Evolutionary conservation across 2,888 invertebrate genomes (phyloP).

Genomic region (Brachyopa scutellaris): DNA sequence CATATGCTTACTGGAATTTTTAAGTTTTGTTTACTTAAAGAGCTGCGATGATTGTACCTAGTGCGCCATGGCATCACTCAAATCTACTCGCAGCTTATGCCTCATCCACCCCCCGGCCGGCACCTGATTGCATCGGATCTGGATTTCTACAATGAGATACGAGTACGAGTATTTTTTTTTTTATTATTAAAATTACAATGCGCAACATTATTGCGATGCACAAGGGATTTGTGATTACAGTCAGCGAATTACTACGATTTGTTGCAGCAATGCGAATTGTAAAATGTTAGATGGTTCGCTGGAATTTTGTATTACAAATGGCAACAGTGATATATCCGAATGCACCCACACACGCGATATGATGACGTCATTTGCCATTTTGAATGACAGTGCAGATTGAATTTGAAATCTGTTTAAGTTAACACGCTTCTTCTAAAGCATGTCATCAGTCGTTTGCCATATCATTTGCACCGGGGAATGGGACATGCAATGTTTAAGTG

Average conservation of each 20-base stretch:
- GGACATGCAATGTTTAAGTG: too few species aligned
- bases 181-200: conserved; percentile 15
- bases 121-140: too few species aligned
- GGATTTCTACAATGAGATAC: too few species aligned
- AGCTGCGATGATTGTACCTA: not conserved
- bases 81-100: too few species aligned
- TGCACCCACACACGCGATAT: not conserved
- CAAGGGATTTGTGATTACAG: not conserved
- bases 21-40: not conserved
- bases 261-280: conserved; percentile 11
- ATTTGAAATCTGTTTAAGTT: too few species aligned
- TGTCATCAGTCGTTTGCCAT: too few species aligned
- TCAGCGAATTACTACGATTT: conserved; percentile 2
- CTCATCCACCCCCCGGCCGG: not conserved
- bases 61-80: not conserved
- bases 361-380: conserved; percentile 21
- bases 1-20: not conserved
- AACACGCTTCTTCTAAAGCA: too few species aligned
- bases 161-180: conserved; percentile 5
- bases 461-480: too few species aligned
- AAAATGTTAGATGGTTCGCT: conserved; percentile 9
- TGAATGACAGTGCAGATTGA: conserved; percentile 5
- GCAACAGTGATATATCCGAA: too few species aligned
- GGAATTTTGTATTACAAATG: not conserved
- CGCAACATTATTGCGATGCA: not conserved